These are phyloP conservation scores for Pseudomugil tenellus DNA, from an alignment of 2,797 vertebrate species.

Conservation along the genomic window DNA sequence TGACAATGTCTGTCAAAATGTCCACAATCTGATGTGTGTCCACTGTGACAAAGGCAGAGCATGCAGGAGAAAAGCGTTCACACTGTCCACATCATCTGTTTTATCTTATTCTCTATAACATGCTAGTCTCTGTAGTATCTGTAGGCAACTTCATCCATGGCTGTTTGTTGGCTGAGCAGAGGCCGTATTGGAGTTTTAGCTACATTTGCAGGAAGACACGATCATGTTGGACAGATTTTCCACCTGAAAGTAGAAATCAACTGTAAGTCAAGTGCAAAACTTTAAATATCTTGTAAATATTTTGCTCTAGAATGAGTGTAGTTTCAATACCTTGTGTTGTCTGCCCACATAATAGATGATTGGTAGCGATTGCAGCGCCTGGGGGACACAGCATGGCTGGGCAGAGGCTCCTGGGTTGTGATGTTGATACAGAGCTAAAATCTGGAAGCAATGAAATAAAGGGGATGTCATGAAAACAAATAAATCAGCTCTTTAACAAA, in stretches of 20 bases:
- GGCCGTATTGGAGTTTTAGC: slow-evolving; percentile 77
- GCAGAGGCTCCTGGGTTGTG: slow-evolving; percentile 94
- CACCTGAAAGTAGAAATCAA: slow-evolving; percentile 77
- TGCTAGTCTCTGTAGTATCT: slow-evolving; percentile 29
- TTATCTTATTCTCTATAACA: slow-evolving; percentile 10
- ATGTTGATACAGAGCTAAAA: slow-evolving; percentile 91
- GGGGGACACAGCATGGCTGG: slow-evolving; percentile 91
- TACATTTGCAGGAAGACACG: slow-evolving; percentile 92
- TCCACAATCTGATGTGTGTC: slow-evolving; percentile 44
- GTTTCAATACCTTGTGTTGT: slow-evolving; percentile 81
- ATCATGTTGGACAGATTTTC: slow-evolving; percentile 94
- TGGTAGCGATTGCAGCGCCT: slow-evolving; percentile 87
- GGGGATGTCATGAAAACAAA: too few species aligned
- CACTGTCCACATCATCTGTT: slow-evolving; percentile 12
- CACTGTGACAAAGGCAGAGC: slow-evolving; percentile 22
- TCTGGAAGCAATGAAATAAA: slow-evolving; percentile 74
- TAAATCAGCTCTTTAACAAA: too few species aligned
- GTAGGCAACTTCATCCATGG: slow-evolving; percentile 31
- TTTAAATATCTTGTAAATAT: slow-evolving; percentile 10
- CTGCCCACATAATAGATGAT: slow-evolving; percentile 93
- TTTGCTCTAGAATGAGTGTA: background rate
- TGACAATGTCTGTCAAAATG: slow-evolving; percentile 43
- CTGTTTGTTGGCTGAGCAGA: slow-evolving; percentile 22
- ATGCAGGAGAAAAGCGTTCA: slow-evolving; percentile 16
- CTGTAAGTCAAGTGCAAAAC: slow-evolving; percentile 12